Percentiles rank a stretch among this genome's conserved stretches.
Conservation (phyloP, 2,797 vertebrate genomes). For the Gastrophryne carolinensis region DNA sequence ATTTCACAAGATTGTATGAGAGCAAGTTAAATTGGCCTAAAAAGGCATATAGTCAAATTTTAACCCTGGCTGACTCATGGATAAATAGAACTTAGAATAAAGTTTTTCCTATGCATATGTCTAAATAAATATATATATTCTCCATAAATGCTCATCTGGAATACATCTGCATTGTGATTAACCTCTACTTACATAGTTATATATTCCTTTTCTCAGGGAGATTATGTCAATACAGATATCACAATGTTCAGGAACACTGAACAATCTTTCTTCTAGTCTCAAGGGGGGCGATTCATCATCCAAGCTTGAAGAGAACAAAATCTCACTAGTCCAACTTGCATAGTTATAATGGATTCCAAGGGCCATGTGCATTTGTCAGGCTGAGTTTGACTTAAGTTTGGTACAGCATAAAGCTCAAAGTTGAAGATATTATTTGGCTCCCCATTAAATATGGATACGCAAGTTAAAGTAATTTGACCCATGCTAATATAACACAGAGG, state of each 20-base stretch:
- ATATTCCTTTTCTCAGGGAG: conserved; percentile 31
- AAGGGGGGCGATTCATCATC: conserved; percentile 32
- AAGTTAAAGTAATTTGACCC: conserved; percentile 39
- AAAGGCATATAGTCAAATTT: no score
- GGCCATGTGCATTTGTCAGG: conserved; percentile 24
- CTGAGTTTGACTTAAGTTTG: conserved; percentile 15
- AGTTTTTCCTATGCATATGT: no score
- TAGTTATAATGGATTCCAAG: conserved; percentile 40
- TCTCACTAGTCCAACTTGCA: conserved; percentile 42
- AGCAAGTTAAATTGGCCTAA: no score
- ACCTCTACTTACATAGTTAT: neutral
- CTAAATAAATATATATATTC: no score
- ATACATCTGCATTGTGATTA: no score
- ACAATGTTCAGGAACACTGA: conserved; percentile 13
- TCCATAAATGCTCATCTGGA: no score
- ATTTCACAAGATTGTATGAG: no score
- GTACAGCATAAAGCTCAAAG: neutral
- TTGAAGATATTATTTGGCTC: conserved; percentile 19
- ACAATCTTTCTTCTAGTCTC: conserved; percentile 32
- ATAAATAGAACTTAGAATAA: no score
- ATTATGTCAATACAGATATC: conserved; percentile 24
- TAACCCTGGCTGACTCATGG: no score
- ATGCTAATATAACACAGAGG: conserved; percentile 15
- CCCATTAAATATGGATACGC: conserved; percentile 38
- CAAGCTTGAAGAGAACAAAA: conserved; percentile 21